Conservation (phyloP, 1,140 invertebrate genomes). For the Diabrotica virgifera region DNA sequence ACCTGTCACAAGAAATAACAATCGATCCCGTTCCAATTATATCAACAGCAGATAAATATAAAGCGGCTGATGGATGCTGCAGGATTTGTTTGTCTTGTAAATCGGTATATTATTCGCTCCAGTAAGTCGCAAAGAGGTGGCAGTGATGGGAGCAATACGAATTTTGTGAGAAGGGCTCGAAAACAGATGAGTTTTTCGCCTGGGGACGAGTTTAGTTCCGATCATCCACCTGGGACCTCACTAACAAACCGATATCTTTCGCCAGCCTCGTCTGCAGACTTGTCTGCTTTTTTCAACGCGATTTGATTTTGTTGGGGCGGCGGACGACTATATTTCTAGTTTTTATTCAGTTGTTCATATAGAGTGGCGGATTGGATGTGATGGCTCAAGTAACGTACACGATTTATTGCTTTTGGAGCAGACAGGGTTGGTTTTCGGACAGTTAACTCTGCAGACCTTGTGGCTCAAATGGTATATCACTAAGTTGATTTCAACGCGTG, state of each 20-base stretch:
- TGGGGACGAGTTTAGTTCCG: slow-evolving; percentile 32
- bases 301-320: too few relatives aligned
- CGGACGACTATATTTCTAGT: too few relatives aligned
- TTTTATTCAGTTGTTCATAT: too few relatives aligned
- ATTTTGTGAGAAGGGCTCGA: slow-evolving; percentile 26
- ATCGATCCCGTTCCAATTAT: background rate
- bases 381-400: too few relatives aligned
- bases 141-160: slow-evolving; percentile 19
- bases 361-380: too few relatives aligned
- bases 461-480: too few relatives aligned
- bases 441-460: too few relatives aligned
- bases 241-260: slow-evolving; percentile 36
- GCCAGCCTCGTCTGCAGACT: slow-evolving; percentile 22
- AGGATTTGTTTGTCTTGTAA: slow-evolving; percentile 2
- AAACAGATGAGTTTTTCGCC: slow-evolving; percentile 32
- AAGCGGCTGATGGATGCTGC: background rate
- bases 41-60: background rate
- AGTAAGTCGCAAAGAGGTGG: background rate
- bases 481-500: too few relatives aligned
- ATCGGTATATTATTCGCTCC: background rate
- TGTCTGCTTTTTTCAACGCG: slow-evolving; percentile 15
- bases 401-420: too few relatives aligned
- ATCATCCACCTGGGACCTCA: slow-evolving; percentile 40
- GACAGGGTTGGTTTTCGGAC: too few relatives aligned
- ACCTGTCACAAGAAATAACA: background rate